Percentiles rank a stretch among this genome's conserved stretches.
These are phyloP conservation scores for Druon quercuslanigerum DNA, from an alignment of 1,140 invertebrate genomes.

Conservation along the genomic window DNA sequence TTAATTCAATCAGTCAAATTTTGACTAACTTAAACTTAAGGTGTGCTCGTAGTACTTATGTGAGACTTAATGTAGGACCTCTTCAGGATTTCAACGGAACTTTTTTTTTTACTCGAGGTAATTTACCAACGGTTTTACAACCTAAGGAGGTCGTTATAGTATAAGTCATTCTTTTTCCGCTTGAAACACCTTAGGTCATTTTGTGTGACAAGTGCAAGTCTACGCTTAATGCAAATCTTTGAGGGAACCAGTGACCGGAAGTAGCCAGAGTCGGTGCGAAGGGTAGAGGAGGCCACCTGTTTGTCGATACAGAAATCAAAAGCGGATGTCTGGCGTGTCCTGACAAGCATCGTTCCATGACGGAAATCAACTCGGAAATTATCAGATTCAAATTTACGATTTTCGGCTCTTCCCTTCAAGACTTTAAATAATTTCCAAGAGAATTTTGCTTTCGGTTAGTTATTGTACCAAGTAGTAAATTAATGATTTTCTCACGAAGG, in stretches of 20 bases:
- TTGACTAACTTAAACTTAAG: no score
- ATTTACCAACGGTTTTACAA: background rate
- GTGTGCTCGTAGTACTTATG: no score
- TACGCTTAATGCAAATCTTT: slow-evolving; percentile 65
- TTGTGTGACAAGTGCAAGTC: slow-evolving; percentile 48
- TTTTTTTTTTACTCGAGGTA: background rate
- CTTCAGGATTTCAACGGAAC: background rate
- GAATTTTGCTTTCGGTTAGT: background rate
- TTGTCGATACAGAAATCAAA: slow-evolving; percentile 70
- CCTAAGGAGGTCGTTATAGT: background rate
- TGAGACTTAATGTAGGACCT: background rate
- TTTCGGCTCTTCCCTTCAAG: background rate
- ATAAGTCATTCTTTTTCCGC: slow-evolving; percentile 3
- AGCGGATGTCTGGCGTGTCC: slow-evolving; percentile 66
- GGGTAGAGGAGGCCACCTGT: slow-evolving; percentile 65
- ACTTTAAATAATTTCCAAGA: background rate
- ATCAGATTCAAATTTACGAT: background rate
- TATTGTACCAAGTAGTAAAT: no score
- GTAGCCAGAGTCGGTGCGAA: slow-evolving; percentile 54
- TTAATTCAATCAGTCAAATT: no score
- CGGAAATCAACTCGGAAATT: slow-evolving; percentile 37
- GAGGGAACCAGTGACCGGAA: slow-evolving; percentile 64
- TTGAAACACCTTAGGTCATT: slow-evolving; percentile 20
- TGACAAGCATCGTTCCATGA: slow-evolving; percentile 51
- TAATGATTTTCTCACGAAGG: no score